Evolutionary conservation across 53 echinoderm and acorn worm genomes (phyloP), one percentile per base, ranked within the genome.

Genomic region (Paracentrotus lividus): DNA sequence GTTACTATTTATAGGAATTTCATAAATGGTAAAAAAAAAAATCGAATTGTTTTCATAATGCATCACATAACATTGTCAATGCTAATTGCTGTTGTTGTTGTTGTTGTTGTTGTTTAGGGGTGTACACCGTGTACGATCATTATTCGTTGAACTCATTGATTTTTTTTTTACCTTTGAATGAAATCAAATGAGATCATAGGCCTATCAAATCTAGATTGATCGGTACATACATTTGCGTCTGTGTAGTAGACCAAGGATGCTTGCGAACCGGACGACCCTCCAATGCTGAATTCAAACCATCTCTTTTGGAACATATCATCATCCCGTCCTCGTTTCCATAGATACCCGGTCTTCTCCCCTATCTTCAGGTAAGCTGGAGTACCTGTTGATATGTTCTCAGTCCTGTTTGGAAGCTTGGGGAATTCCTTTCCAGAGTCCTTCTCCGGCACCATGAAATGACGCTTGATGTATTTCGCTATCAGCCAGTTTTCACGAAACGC

Each of bases 241-340:
- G 93, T 88, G 77, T 97, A 98, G 90, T 98, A 98, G 42, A 95
- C 94, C 34, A 98, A 92, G 16, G 85, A 61, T 38, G 93, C 93
- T 29, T 45, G 89, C 72, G 88, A 93, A 10, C 72, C 72, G 16
- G 72, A 16, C 32, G 85, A 69, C 13, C 93, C 49, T 49, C 95
- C 97, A 23, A 97, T 87, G 5, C 94, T 91, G 64, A 99, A 96
- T 95, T 95, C 94, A 67, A 99, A 99, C 97, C 97, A 96, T 67
- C 99, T 93, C 69, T 94, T 94, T 93, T 95, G 95, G 88, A 97
- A 99, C 51, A 95, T 88, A 2, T 94, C 91, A 34, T 97, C 97
- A 53, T 95, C 97, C 49, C 97, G 75, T 3, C 97, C 97, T 43
- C 97, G 94, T 86, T 99, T 99, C 99, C 99, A 99, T 67, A 99